Evolutionary conservation across 1,140 invertebrate species (phyloP).

Genomic region (Hyles euphorbiae): DNA sequence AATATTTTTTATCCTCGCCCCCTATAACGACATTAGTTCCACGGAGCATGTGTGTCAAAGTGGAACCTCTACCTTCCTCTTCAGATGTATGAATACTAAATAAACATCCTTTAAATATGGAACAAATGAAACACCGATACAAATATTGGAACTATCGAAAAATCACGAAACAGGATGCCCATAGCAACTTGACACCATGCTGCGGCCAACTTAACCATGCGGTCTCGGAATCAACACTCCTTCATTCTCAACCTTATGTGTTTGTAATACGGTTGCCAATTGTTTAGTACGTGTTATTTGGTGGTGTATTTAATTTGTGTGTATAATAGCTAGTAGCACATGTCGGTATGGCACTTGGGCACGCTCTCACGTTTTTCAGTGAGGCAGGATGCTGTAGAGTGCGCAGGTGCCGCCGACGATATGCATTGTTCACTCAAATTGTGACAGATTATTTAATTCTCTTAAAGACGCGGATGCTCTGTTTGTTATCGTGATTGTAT

Average conservation of each 20-base stretch:
- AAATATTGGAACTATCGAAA: neutral
- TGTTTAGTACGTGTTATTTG: no score
- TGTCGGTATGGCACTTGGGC: constrained; percentile 4
- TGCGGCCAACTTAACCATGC: neutral
- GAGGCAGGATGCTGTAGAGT: constrained; percentile 16
- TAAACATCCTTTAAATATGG: neutral
- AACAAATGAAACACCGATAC: neutral
- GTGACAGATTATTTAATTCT: no score
- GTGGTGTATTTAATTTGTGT: no score
- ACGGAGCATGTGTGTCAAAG: no score
- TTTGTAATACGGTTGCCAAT: no score
- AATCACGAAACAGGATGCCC: neutral
- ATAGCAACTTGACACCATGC: neutral
- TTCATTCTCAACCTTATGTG: neutral
- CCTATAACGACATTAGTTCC: no score
- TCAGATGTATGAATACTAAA: no score
- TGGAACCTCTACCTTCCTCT: no score
- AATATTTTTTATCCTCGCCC: no score
- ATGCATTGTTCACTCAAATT: constrained; percentile 4
- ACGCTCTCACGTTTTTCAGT: constrained; percentile 24
- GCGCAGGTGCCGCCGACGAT: constrained; percentile 13
- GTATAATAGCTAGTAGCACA: no score
- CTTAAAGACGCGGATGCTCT: no score
- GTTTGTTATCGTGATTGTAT: no score
- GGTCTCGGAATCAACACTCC: neutral